Evolutionary conservation across 2,113 vertebrate genomes (phyloP), one percentile per base, ranked within the genome.

Genomic region (Xenotilapia flavipinnis): DNA sequence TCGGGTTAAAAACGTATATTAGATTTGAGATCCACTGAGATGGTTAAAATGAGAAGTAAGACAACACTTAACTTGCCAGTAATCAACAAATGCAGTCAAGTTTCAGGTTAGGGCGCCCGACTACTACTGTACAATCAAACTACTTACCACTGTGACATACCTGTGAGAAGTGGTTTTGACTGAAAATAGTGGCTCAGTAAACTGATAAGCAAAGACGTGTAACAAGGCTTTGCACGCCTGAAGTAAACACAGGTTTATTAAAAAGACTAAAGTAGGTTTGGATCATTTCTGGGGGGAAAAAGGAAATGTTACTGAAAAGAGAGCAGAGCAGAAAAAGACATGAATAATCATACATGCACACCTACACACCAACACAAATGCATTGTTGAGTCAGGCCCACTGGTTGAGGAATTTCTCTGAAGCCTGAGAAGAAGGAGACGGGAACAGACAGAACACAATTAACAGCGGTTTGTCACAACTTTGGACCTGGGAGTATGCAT

Each of bases 401-500:
- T 93, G 90, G 73, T 87, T 80, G 82, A 90, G 92, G 89, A 93
- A 94, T 95, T 88, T 90, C 79, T 86, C 80, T 83, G 82, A 90
- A 80, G 82, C 86, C 58, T 47, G 5, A 79, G 73, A 81, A 89
- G 51, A 49, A 90, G 79, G 87, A 92, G 87, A 87, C 15, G 8
- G 45, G 86, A 91, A 92, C 91, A 91, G 90, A 90, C 86, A 87
- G 90, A 91, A 92, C 85, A 88, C 93, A 94, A 95, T 94, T 95
- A 95, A 88, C 81, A 82, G 89, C 79, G 55, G 92, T 91, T 87
- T 94, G 93, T 94, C 91, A 91, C 92, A 93, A 91, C 90, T 91
- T 87, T 89, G 84, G 89, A 83, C 84, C 81, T 86, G 31, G 26
- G 17, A 91, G 82, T 91, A 85, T 90, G 86, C 81, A 77, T 83